Percentiles rank a stretch among this genome's conserved stretches.
Conservation (phyloP, 2,888 invertebrate genomes). For the Lamellibrachia columna region DNA sequence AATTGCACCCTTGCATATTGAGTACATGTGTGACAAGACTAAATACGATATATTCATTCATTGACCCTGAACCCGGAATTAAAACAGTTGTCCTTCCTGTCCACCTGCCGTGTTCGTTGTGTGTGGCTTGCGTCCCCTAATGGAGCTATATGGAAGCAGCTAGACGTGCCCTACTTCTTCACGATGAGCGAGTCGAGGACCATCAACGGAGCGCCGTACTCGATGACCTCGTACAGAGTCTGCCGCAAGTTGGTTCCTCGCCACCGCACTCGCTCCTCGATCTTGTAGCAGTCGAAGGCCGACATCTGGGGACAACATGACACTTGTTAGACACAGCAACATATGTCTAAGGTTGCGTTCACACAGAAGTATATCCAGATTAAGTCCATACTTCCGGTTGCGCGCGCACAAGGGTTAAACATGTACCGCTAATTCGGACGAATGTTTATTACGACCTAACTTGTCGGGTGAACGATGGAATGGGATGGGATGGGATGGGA, state of each 20-base stretch:
- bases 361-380: no score
- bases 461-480: no score
- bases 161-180: slow-evolving; percentile 47
- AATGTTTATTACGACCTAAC: no score
- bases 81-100: not conserved
- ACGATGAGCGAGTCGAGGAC: slow-evolving; percentile 53
- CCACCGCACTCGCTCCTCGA: slow-evolving; percentile 46
- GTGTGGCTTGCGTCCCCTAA: not conserved
- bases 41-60: no score
- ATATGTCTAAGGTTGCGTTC: not conserved
- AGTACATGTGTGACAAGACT: no score
- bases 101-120: not conserved
- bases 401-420: not conserved
- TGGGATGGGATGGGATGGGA: no score
- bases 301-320: slow-evolving; percentile 29
- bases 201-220: slow-evolving; percentile 52
- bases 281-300: slow-evolving; percentile 51
- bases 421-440: no score
- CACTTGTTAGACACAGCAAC: slow-evolving; percentile 30
- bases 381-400: no score
- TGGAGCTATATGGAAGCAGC: not conserved
- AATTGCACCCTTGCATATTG: no score
- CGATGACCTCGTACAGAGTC: slow-evolving; percentile 42
- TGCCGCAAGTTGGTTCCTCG: slow-evolving; percentile 33
- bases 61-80: no score